Conservation (phyloP, 2,113 vertebrate species). For the Heterocephalus glaber region DNA sequence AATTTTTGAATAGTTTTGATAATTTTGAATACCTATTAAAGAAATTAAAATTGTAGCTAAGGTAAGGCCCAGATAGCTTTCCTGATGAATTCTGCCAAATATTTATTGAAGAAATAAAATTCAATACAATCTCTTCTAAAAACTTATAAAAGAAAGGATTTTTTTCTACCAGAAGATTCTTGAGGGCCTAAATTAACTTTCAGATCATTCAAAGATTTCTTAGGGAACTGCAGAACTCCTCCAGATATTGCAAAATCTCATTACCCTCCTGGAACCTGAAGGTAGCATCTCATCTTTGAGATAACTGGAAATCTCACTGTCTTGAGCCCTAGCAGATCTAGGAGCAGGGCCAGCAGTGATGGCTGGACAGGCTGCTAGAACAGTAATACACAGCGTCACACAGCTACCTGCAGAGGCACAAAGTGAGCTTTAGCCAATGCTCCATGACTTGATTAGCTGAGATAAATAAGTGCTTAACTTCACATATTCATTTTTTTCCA, state of each 20-base stretch:
- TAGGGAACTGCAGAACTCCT: neutral
- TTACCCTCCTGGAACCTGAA: neutral
- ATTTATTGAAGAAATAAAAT: slow-evolving; percentile 24
- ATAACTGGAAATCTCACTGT: neutral
- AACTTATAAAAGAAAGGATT: neutral
- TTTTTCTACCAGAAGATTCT: neutral
- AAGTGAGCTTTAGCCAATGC: neutral
- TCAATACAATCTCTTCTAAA: slow-evolving; percentile 24
- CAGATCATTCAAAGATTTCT: neutral
- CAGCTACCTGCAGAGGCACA: neutral
- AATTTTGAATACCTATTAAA: too few relatives aligned
- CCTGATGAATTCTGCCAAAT: neutral
- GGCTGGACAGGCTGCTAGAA: neutral
- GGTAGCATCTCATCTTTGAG: neutral
- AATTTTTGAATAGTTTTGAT: too few relatives aligned
- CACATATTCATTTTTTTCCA: neutral
- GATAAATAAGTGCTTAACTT: neutral
- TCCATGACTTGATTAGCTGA: neutral
- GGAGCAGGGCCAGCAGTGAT: neutral
- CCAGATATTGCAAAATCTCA: neutral
- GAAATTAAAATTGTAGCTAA: neutral
- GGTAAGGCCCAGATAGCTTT: neutral
- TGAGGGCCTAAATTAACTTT: neutral
- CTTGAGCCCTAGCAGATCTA: neutral
- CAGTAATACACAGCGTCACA: neutral